phyloP scores from a whole-genome alignment of 2,113 vertebrate genomes.

The Hippoglossus stenolepis region DNA sequence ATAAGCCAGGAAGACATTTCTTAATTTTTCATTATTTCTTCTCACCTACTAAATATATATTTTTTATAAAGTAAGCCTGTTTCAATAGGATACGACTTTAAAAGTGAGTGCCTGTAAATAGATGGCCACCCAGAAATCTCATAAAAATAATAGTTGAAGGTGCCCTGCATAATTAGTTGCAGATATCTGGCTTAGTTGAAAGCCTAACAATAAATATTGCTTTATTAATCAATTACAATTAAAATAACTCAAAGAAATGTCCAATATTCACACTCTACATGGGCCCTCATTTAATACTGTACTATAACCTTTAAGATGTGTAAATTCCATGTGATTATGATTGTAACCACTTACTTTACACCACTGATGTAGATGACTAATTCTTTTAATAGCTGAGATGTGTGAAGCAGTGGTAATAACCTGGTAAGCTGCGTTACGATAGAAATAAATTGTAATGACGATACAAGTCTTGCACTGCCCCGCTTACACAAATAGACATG shows the following conservation, averaged over 20 bases:
- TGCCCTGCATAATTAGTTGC: background rate
- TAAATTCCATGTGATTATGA: slow-evolving; percentile 16
- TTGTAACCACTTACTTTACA: slow-evolving; percentile 16
- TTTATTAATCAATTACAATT: too few species aligned
- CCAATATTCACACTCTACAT: background rate
- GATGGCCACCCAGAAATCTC: background rate
- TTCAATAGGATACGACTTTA: too few species aligned
- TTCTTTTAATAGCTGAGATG: slow-evolving; percentile 23
- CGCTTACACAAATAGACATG: slow-evolving; percentile 62
- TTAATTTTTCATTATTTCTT: too few species aligned
- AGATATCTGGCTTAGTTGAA: background rate
- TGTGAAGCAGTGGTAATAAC: slow-evolving; percentile 34
- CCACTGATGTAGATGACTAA: slow-evolving; percentile 3
- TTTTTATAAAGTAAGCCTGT: too few species aligned
- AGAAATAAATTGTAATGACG: slow-evolving; percentile 58
- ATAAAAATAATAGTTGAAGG: too few species aligned
- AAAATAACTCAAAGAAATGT: too few species aligned
- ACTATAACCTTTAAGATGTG: background rate
- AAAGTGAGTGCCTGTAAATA: slow-evolving; percentile 2
- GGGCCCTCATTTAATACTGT: background rate
- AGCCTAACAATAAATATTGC: background rate
- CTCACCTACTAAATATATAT: too few species aligned
- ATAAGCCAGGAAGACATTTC: too few species aligned
- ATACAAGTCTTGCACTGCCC: slow-evolving; percentile 38
- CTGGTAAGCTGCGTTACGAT: slow-evolving; percentile 28